phyloP scores from a whole-genome alignment of 2,797 vertebrate genomes.

The Leptoclinus maculatus region DNA sequence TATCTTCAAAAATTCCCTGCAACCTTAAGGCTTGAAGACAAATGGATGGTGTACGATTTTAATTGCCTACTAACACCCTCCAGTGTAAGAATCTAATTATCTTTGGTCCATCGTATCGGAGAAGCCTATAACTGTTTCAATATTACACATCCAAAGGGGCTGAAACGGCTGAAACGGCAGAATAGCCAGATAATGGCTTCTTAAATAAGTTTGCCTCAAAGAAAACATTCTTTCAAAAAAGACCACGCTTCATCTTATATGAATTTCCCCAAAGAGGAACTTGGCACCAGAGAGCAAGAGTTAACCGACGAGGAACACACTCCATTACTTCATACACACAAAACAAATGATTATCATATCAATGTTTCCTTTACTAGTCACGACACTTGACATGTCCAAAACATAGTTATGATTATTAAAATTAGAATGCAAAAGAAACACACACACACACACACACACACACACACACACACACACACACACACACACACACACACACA shows the following conservation, averaged over 20 bases:
- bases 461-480: not conserved
- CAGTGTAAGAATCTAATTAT: conserved; percentile 88
- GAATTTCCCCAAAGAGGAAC: conserved; percentile 79
- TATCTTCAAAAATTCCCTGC: conserved; percentile 78
- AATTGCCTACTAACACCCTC: conserved; percentile 86
- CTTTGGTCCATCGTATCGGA: conserved; percentile 86
- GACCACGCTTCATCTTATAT: conserved; percentile 76
- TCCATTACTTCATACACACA: conserved; percentile 54
- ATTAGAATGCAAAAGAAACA: conserved; percentile 8
- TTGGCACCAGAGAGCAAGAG: conserved; percentile 65
- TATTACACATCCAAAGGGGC: conserved; percentile 85
- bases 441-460: not conserved
- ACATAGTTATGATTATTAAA: conserved; percentile 17
- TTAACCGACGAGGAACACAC: conserved; percentile 72
- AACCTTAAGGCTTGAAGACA: conserved; percentile 85
- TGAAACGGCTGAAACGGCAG: conserved; percentile 86
- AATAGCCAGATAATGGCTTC: conserved; percentile 85
- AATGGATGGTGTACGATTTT: conserved; percentile 85
- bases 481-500: not conserved
- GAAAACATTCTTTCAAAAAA: conserved; percentile 80
- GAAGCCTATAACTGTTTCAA: conserved; percentile 87
- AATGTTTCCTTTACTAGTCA: conserved; percentile 22
- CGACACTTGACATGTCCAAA: conserved; percentile 11
- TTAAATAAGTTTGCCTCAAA: conserved; percentile 83
- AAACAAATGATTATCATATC: conserved; percentile 45